These are phyloP conservation scores for Tiphia femorata DNA, from an alignment of 2,888 invertebrate species.

Conservation along the genomic window DNA sequence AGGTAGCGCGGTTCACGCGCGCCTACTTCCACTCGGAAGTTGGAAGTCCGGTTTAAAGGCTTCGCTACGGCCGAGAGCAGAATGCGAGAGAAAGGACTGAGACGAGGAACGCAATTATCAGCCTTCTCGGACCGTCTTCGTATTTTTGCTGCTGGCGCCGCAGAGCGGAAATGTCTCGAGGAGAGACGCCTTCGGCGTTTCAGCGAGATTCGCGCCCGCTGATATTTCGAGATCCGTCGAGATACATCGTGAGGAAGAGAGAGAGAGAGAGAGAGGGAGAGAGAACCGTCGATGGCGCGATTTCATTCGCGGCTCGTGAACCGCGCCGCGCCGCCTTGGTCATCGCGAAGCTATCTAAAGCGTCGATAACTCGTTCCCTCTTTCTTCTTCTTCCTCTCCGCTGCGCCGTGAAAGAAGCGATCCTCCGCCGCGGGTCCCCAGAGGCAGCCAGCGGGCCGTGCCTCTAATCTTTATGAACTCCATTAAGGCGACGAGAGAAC, in stretches of 20 bases:
- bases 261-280: not conserved
- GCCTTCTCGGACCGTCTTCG: too few species aligned
- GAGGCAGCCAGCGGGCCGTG: not conserved
- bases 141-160: too few species aligned
- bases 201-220: not conserved
- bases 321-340: conserved; percentile 31
- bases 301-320: conserved; percentile 34
- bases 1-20: too few species aligned
- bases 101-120: too few species aligned
- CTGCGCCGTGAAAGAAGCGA: conserved; percentile 22
- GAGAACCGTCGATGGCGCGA: conserved; percentile 29
- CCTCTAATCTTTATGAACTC: conserved; percentile 58
- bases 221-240: conserved; percentile 4
- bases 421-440: not conserved
- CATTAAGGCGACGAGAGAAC: conserved; percentile 54
- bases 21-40: too few species aligned
- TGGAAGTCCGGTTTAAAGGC: too few species aligned
- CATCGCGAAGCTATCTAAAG: conserved; percentile 37
- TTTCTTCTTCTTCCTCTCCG: too few species aligned
- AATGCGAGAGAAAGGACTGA: too few species aligned
- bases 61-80: too few species aligned
- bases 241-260: not conserved
- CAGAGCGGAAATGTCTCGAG: too few species aligned
- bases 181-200: too few species aligned
- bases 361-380: conserved; percentile 40